These are phyloP conservation scores for Sclerodermus sp. DNA, from an alignment of 2,888 invertebrate genomes.

Conservation along the genomic window DNA sequence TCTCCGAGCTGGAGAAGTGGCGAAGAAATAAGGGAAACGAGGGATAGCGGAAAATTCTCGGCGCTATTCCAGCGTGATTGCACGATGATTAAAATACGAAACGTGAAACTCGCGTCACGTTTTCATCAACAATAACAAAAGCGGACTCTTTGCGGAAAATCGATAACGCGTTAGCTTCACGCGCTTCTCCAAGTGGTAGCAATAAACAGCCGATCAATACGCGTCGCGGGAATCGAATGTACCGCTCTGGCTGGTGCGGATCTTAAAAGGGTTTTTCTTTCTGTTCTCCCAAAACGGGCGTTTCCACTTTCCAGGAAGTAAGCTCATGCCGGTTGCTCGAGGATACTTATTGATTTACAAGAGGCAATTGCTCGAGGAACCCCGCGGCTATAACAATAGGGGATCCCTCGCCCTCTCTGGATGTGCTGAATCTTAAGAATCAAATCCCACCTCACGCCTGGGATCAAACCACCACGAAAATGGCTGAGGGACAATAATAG, in stretches of 20 bases:
- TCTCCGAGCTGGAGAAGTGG: no score
- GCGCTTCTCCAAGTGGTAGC: not conserved
- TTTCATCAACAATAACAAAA: not conserved
- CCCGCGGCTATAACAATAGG: constrained; percentile 17
- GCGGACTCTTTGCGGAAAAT: not conserved
- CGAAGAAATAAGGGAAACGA: not conserved
- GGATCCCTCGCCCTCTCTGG: constrained; percentile 15
- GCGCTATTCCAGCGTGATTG: not conserved
- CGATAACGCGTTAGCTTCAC: not conserved
- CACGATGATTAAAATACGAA: not conserved
- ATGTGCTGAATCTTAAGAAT: constrained; percentile 14
- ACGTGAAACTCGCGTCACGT: no score
- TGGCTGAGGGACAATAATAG: not conserved
- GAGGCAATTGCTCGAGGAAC: constrained; percentile 27
- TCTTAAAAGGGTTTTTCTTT: constrained; percentile 11
- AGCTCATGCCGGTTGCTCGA: constrained; percentile 16
- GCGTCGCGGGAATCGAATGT: not conserved
- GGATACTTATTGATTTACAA: constrained; percentile 34
- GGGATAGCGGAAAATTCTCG: not conserved
- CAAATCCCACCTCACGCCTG: constrained; percentile 2
- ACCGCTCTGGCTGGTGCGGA: not conserved
- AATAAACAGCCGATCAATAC: not conserved
- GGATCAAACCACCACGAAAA: not conserved
- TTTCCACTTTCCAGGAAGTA: constrained; percentile 11
- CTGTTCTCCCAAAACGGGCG: constrained; percentile 6